Base-by-base conservation (phyloP, 2,888 invertebrate species). In the Imbricaverruca yamaguchii region DNA sequence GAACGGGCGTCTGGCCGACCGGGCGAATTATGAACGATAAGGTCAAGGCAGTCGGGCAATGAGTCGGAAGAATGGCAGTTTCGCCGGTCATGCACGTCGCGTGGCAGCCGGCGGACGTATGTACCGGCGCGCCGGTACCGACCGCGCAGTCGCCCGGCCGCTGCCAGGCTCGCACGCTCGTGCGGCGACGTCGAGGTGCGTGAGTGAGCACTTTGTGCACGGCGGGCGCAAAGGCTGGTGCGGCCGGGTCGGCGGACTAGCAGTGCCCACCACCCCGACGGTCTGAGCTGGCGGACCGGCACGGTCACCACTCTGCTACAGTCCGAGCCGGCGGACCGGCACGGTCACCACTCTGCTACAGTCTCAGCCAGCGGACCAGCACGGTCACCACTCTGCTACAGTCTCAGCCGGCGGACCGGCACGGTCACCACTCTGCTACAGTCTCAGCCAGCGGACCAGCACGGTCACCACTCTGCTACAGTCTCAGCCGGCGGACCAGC, bases 21-120 rank as follows among this genome's bases (percentile, higher is more conserved):
- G 23, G n/a, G 53, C 74, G 53, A 55, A 74, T 18, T 74, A 74
- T 74, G 74, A 74, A 55, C 55, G 74, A 55, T 74, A 74, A 74
- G 74, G 74, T 74, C 74, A 74, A 74, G 74, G 74, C 74, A 74
- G 74, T 21, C 74, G 23, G 74, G 55, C 74, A 55, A 53, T 74
- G 74, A 74, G 74, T 74, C 55, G 74, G 53, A 74, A n/a, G 74
- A 74, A 55, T 10, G 74, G 55, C 55, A 10, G 53, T 55, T 74
- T 55, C 74, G 74, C 74, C 74, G 74, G 74, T 74, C 74, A 74
- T 74, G 74, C 74, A 67, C 15, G 69, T 18, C 63, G 21, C 18
- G 21, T 18, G 39, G 39, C 39, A 39, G 39, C 39, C 39, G 39
- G 39, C 39, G 39, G 39, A 39, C 39, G 39, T 39, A 4, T 39